These are phyloP conservation scores for Hybognathus amarus DNA, from an alignment of 2,797 vertebrate genomes.

Conservation along the genomic window DNA sequence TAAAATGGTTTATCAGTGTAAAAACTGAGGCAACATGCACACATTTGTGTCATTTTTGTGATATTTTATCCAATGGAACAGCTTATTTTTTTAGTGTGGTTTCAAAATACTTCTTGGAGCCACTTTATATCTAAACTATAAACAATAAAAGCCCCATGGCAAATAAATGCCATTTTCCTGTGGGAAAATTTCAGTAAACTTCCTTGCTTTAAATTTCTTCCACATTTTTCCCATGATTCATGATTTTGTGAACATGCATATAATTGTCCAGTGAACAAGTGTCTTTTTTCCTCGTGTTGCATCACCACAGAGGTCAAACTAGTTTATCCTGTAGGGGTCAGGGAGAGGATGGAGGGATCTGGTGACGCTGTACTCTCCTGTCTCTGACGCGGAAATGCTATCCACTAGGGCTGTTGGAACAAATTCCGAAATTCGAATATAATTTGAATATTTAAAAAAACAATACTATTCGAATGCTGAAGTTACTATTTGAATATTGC, in stretches of 20 bases:
- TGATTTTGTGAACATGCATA: background rate
- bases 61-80: background rate
- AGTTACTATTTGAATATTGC: no score
- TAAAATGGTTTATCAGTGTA: background rate
- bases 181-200: conserved; percentile 19
- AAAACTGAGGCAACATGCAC: background rate
- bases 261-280: background rate
- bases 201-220: background rate
- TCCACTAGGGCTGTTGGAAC: no score
- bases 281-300: background rate
- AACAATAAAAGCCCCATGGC: background rate
- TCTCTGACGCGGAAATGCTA: background rate
- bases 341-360: conserved; percentile 3
- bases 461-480: no score
- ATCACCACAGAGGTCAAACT: background rate
- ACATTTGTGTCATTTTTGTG: background rate
- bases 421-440: no score
- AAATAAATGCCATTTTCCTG: conserved; percentile 9
- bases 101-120: background rate
- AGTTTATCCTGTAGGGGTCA: background rate
- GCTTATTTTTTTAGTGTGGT: background rate
- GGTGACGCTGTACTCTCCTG: background rate
- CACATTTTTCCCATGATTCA: background rate
- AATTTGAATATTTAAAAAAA: no score
- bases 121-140: background rate